Conservation (phyloP, 2,888 invertebrate species). For the Melanostoma mellinum region DNA sequence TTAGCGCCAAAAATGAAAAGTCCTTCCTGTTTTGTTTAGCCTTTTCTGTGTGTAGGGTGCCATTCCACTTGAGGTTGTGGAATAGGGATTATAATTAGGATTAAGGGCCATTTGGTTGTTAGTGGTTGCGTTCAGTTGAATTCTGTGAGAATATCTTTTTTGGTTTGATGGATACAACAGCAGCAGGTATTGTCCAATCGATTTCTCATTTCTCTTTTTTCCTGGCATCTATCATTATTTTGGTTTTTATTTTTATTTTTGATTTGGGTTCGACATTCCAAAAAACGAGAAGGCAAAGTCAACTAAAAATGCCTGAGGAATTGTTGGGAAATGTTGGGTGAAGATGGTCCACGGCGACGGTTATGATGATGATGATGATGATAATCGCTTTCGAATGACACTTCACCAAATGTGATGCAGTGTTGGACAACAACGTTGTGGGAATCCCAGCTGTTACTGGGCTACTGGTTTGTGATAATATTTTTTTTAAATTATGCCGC, state of each 20-base stretch:
- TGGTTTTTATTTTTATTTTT: conserved; percentile 25
- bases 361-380: conserved; percentile 44
- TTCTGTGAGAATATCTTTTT: conserved; percentile 21
- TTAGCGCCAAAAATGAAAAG: conserved; percentile 69
- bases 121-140: conserved; percentile 40
- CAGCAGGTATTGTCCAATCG: conserved; percentile 71
- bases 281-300: conserved; percentile 32
- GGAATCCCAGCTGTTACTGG: conserved; percentile 62
- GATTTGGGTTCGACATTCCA: conserved; percentile 66
- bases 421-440: conserved; percentile 56
- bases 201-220: conserved; percentile 40
- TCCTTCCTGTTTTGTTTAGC: conserved; percentile 67
- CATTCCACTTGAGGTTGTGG: conserved; percentile 53
- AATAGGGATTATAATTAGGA: conserved; percentile 69
- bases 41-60: conserved; percentile 38
- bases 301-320: conserved; percentile 52
- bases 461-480: conserved; percentile 58
- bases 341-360: conserved; percentile 61
- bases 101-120: conserved; percentile 66
- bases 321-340: conserved; percentile 9
- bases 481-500: conserved; percentile 67
- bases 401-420: conserved; percentile 64
- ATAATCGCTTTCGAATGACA: conserved; percentile 72
- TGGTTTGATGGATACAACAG: conserved; percentile 16
- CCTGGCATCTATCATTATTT: conserved; percentile 64